Evolutionary conservation across 2,113 vertebrate species (phyloP).

Genomic region (Calidris pugnax): DNA sequence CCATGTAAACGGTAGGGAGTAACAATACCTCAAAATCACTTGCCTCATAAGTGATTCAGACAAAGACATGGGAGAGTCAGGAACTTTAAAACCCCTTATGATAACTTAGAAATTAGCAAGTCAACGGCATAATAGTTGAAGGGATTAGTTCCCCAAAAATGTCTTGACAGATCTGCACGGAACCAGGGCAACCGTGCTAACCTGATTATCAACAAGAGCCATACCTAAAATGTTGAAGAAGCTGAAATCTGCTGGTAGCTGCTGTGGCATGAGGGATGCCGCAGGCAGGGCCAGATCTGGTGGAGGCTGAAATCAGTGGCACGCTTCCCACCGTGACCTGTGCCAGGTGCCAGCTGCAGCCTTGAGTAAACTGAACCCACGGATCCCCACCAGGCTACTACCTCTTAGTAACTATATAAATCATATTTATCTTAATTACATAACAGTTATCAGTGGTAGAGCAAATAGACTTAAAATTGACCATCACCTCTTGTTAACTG

Average conservation of each 20-base stretch:
- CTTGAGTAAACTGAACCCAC: neutral
- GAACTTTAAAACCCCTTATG: neutral
- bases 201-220: neutral
- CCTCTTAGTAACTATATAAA: neutral
- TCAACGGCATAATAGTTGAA: conserved; percentile 10
- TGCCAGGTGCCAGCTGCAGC: neutral
- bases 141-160: conserved; percentile 17
- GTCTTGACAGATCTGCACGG: neutral
- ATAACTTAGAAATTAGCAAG: neutral
- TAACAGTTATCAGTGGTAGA: neutral
- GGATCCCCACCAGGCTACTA: neutral
- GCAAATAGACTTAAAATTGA: neutral
- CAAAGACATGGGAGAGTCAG: conserved; percentile 2
- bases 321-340: fast-evolving
- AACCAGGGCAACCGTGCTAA: neutral
- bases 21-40: conserved; percentile 7
- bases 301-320: neutral
- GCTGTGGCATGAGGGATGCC: neutral
- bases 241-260: neutral
- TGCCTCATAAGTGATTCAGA: conserved; percentile 37
- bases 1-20: neutral
- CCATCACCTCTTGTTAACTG: neutral
- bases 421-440: neutral
- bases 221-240: fast-evolving
- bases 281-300: neutral